phyloP scores from a whole-genome alignment of 2,113 vertebrate species.

The Vimba vimba region DNA sequence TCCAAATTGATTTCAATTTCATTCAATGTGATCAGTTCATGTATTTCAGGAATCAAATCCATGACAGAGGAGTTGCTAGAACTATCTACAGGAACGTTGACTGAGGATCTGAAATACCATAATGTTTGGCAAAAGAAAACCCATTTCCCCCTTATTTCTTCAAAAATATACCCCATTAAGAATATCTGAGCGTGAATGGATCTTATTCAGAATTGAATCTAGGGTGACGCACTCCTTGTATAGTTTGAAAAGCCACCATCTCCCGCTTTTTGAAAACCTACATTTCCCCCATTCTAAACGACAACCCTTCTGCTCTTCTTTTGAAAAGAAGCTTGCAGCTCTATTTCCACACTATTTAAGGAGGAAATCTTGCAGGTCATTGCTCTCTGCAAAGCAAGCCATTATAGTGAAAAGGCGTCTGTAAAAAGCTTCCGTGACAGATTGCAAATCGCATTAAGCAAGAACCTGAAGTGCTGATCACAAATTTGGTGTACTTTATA shows the following conservation, averaged over 20 bases:
- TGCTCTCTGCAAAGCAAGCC: constrained; percentile 39
- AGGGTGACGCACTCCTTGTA: constrained; percentile 41
- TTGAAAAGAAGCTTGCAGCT: constrained; percentile 37
- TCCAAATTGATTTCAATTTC: background rate
- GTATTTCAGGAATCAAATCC: background rate
- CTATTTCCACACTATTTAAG: constrained; percentile 48
- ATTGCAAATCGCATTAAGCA: constrained; percentile 47
- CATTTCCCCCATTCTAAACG: constrained; percentile 38
- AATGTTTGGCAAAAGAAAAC: constrained; percentile 24
- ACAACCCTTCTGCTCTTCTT: constrained; percentile 27
- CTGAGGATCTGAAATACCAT: background rate
- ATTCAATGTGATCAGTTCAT: background rate
- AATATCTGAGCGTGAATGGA: constrained; percentile 42
- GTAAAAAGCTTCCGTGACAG: constrained; percentile 36
- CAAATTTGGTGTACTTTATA: constrained; percentile 37
- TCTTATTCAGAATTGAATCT: constrained; percentile 58
- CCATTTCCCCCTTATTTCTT: constrained; percentile 22
- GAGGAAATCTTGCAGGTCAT: constrained; percentile 46
- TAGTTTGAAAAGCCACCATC: constrained; percentile 52
- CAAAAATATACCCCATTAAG: constrained; percentile 45
- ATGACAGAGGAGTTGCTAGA: background rate
- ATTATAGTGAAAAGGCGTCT: constrained; percentile 40
- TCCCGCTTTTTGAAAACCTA: constrained; percentile 39
- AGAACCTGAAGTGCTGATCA: constrained; percentile 47
- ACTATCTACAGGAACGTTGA: background rate